Evolutionary conservation across 2,888 invertebrate species (phyloP).

Genomic region (Aphodius granarius): DNA sequence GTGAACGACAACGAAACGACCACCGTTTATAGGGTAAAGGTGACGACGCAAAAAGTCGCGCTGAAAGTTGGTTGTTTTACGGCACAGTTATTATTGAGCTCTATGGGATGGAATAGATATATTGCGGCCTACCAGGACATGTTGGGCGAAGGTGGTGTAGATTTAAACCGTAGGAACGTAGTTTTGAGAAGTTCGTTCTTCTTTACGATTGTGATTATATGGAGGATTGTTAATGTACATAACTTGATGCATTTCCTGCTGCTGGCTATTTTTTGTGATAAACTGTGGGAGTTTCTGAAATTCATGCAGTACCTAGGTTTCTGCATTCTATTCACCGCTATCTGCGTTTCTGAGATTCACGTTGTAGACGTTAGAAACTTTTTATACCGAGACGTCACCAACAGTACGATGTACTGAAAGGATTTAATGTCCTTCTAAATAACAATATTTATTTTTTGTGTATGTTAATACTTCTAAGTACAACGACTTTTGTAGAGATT

Average conservation of each 20-base stretch:
- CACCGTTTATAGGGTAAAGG: slow-evolving; percentile 68
- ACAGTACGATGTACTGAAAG: slow-evolving; percentile 39
- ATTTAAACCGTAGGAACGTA: slow-evolving; percentile 60
- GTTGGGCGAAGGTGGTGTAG: slow-evolving; percentile 65
- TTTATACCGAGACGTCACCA: slow-evolving; percentile 56
- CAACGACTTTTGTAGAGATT: background rate
- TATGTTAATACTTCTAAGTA: background rate
- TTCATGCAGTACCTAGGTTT: slow-evolving; percentile 73
- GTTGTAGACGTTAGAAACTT: slow-evolving; percentile 62
- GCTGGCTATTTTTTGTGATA: slow-evolving; percentile 79
- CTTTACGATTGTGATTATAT: slow-evolving; percentile 71
- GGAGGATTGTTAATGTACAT: slow-evolving; percentile 81
- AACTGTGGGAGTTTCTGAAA: slow-evolving; percentile 75
- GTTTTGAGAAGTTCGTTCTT: slow-evolving; percentile 74
- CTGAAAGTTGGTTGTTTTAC: slow-evolving; percentile 68
- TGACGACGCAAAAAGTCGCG: slow-evolving; percentile 66
- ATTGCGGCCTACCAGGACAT: slow-evolving; percentile 78
- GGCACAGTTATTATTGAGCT: slow-evolving; percentile 73
- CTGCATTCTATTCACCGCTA: slow-evolving; percentile 66
- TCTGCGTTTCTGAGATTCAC: slow-evolving; percentile 74
- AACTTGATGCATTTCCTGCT: slow-evolving; percentile 74
- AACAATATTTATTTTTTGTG: slow-evolving; percentile 1
- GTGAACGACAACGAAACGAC: slow-evolving; percentile 53
- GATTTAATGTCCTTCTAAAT: slow-evolving; percentile 3
- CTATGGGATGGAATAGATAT: slow-evolving; percentile 82